phyloP scores from a whole-genome alignment of 2,797 vertebrate genomes.

The Petrocephalus schoutedeni region DNA sequence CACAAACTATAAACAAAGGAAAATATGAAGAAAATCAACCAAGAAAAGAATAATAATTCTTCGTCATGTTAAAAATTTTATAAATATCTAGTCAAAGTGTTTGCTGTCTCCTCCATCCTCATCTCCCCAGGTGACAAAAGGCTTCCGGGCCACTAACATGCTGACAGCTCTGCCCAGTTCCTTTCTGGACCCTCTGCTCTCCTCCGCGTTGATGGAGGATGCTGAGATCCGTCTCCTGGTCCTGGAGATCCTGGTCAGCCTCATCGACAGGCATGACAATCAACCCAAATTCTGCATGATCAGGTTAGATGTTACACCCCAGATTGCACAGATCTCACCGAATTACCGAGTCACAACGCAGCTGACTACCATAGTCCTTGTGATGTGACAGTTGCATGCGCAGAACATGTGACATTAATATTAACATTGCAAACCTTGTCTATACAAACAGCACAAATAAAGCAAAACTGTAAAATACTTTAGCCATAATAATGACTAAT shows the following conservation, averaged over 20 bases:
- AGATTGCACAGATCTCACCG: neutral
- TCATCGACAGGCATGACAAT: constrained; percentile 89
- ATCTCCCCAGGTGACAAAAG: constrained; percentile 75
- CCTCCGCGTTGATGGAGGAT: constrained; percentile 80
- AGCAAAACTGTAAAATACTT: no score
- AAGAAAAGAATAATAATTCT: neutral
- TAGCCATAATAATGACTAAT: no score
- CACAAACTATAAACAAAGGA: neutral
- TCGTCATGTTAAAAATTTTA: neutral
- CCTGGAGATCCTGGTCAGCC: constrained; percentile 86
- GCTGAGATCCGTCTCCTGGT: constrained; percentile 84
- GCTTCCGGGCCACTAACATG: constrained; percentile 92
- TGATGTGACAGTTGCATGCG: no score
- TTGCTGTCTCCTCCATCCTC: neutral
- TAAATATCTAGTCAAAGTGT: neutral
- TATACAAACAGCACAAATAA: neutral
- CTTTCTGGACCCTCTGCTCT: constrained; percentile 87
- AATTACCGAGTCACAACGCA: neutral
- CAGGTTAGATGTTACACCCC: constrained; percentile 57
- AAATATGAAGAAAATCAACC: neutral
- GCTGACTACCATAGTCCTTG: no score
- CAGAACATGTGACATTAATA: no score
- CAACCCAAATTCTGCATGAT: constrained; percentile 78
- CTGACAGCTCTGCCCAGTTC: constrained; percentile 85
- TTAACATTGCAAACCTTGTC: no score